A percentile compares a stretch with the other conserved stretches of the same genome.
Evolutionary conservation across 2,888 invertebrate species (phyloP).

Genomic region (Dryobotodes eremita): DNA sequence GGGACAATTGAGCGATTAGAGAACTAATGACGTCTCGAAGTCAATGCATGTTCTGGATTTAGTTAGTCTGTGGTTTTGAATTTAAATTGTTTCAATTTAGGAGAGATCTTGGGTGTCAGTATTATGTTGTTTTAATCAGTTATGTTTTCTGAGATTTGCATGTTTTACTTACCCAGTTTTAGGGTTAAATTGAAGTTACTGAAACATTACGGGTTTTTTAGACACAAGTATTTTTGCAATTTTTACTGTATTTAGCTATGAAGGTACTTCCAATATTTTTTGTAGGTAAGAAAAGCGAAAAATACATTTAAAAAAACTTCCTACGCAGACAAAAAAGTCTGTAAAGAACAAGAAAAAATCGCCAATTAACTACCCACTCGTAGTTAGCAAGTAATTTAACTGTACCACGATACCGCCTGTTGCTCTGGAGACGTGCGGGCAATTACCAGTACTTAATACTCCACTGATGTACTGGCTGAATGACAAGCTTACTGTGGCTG

Average conservation of each 20-base stretch:
- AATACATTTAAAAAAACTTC: too few relatives aligned
- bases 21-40: conserved; percentile 47
- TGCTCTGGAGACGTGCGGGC: conserved; percentile 29
- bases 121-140: neutral
- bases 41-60: conserved; percentile 46
- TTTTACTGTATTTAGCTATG: neutral
- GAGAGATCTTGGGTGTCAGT: neutral
- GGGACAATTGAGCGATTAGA: conserved; percentile 49
- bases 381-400: conserved; percentile 17
- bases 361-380: neutral
- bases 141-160: neutral
- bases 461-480: conserved; percentile 5
- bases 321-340: neutral
- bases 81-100: conserved; percentile 37
- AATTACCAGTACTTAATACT: conserved; percentile 31
- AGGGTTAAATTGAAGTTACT: neutral
- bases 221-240: neutral
- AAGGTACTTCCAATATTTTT: too few relatives aligned
- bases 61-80: conserved; percentile 38
- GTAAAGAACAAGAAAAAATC: neutral
- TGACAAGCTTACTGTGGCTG: neutral
- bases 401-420: conserved; percentile 26
- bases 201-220: neutral
- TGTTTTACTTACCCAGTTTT: neutral
- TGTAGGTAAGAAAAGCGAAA: too few relatives aligned